Conservation (phyloP, 2,888 invertebrate species). For the Ethmia dodecea region DNA sequence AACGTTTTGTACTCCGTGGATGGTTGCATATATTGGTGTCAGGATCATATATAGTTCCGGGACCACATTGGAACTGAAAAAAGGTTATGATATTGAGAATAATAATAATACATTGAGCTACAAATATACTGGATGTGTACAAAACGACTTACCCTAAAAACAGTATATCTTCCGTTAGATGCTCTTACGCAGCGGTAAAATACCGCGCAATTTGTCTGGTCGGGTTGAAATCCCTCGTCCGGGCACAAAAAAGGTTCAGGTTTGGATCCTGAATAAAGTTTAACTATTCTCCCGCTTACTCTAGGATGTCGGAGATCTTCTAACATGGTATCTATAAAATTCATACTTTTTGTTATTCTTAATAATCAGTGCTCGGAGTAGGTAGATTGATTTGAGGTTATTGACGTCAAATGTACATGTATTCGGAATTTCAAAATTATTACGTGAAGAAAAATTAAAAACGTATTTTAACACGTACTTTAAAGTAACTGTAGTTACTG, state of each 20-base stretch:
- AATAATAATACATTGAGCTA: not conserved
- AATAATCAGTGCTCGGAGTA: too few species aligned
- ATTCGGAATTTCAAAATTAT: too few species aligned
- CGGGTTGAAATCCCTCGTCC: constrained; percentile 84
- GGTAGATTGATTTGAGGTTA: too few species aligned
- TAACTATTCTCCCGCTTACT: constrained; percentile 50
- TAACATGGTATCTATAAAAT: constrained; percentile 25
- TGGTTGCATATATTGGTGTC: constrained; percentile 83
- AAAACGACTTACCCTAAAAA: constrained; percentile 62
- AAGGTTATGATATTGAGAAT: constrained; percentile 1
- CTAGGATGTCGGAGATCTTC: constrained; percentile 30
- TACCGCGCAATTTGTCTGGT: constrained; percentile 82
- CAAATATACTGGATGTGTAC: not conserved
- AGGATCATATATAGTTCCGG: constrained; percentile 86
- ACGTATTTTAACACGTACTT: too few species aligned
- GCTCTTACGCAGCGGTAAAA: constrained; percentile 87
- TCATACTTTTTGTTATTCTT: too few species aligned
- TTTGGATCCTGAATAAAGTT: constrained; percentile 50
- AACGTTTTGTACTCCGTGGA: constrained; percentile 81
- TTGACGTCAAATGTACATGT: too few species aligned
- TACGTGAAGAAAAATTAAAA: too few species aligned
- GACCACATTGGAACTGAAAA: constrained; percentile 83
- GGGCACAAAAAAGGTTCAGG: constrained; percentile 74
- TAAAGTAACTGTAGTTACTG: too few species aligned
- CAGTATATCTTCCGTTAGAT: constrained; percentile 71